phyloP scores from a whole-genome alignment of 2,113 vertebrate genomes.

The Oxyura jamaicensis region DNA sequence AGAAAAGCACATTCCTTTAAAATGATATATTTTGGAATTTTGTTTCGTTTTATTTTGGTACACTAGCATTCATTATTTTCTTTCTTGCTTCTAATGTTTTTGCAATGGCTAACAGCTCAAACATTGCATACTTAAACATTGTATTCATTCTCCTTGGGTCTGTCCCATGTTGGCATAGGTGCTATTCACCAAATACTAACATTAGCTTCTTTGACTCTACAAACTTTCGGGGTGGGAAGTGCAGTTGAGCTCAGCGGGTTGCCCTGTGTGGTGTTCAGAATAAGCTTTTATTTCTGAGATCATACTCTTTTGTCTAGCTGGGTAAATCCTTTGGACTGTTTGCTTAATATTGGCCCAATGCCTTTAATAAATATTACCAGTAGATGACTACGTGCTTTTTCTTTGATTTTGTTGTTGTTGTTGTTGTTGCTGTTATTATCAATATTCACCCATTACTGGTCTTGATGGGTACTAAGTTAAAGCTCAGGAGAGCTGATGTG shows the following conservation, averaged over 20 bases:
- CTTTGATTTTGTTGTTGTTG: neutral
- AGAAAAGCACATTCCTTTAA: slow-evolving; percentile 34
- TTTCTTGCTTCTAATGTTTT: slow-evolving; percentile 2
- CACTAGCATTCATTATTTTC: neutral
- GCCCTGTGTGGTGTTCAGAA: neutral
- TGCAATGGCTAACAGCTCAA: neutral
- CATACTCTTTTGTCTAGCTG: slow-evolving; percentile 13
- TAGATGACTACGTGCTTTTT: neutral
- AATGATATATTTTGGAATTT: neutral
- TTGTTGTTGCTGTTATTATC: neutral
- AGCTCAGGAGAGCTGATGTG: neutral
- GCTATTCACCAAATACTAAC: neutral
- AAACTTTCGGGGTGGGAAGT: neutral
- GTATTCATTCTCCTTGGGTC: neutral
- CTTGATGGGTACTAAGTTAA: neutral
- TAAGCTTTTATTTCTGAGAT: slow-evolving; percentile 24
- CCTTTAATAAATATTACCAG: neutral
- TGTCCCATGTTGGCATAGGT: neutral
- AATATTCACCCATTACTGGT: neutral
- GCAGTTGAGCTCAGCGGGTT: neutral
- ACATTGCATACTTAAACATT: neutral
- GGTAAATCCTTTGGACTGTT: neutral
- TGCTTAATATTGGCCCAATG: neutral
- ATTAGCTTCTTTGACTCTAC: slow-evolving; percentile 11
- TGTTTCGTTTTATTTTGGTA: neutral